Evolutionary conservation across 1,140 invertebrate genomes (phyloP).

Genomic region (Saxidomus purpurata): DNA sequence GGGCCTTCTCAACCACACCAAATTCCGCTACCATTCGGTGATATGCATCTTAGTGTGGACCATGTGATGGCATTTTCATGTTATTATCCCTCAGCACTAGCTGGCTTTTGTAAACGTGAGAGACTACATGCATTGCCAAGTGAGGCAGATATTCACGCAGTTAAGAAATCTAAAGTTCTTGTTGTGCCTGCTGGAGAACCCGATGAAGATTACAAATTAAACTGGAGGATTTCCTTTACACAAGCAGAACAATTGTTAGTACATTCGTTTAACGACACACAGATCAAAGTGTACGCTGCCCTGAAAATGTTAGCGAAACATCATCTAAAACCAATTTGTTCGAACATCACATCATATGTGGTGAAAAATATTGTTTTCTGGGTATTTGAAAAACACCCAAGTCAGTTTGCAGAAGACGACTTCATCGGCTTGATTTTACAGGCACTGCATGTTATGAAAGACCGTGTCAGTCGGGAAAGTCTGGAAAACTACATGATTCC

Average conservation of each 20-base stretch:
- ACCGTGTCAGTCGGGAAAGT: not conserved
- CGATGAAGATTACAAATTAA: not conserved
- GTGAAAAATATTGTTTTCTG: constrained; percentile 51
- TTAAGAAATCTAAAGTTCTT: not conserved
- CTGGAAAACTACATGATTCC: constrained; percentile 42
- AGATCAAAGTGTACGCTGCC: constrained; percentile 17
- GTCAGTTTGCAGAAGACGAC: not conserved
- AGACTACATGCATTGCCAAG: not conserved
- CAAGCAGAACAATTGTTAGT: not conserved
- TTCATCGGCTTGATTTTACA: not conserved
- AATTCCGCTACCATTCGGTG: not conserved
- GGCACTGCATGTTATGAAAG: not conserved
- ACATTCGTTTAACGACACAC: constrained; percentile 35
- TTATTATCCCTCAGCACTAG: not conserved
- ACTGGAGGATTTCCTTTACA: constrained; percentile 52
- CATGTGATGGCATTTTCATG: not conserved
- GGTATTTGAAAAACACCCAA: not conserved
- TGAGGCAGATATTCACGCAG: not conserved
- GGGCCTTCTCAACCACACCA: not conserved
- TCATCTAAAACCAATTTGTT: not conserved
- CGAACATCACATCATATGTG: constrained; percentile 24
- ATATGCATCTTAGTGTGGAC: not conserved
- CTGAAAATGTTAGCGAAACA: constrained; percentile 45
- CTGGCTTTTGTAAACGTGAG: not conserved
- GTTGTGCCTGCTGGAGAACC: not conserved